Percentiles rank a stretch among this genome's conserved stretches.
Conservation (phyloP, 2,888 invertebrate genomes). For the Cantharis lateralis region DNA sequence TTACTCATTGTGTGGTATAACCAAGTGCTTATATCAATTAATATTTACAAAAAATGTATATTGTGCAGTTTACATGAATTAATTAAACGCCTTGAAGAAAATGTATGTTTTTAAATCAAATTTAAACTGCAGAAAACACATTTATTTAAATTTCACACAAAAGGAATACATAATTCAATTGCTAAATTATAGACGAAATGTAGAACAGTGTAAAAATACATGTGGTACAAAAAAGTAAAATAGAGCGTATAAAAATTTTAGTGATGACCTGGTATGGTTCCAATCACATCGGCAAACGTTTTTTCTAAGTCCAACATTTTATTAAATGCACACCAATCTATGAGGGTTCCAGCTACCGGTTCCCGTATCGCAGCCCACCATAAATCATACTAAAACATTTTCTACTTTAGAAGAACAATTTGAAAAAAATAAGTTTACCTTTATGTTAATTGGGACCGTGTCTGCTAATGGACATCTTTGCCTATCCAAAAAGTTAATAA, state of each 20-base stretch:
- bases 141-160: not conserved
- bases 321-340: slow-evolving; percentile 59
- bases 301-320: slow-evolving; percentile 56
- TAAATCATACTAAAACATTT: slow-evolving; percentile 52
- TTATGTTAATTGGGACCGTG: slow-evolving; percentile 58
- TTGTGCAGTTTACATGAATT: not conserved
- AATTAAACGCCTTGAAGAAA: not conserved
- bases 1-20: not conserved
- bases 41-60: not conserved
- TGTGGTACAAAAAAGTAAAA: not conserved
- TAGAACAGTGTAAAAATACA: not conserved
- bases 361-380: slow-evolving; percentile 57
- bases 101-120: not conserved
- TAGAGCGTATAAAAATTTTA: not conserved
- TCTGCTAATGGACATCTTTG: slow-evolving; percentile 60
- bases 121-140: not conserved
- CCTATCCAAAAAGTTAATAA: slow-evolving; percentile 74
- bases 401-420: not conserved
- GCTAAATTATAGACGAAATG: not conserved
- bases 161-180: not conserved
- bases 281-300: slow-evolving; percentile 52
- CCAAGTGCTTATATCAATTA: not conserved
- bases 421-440: slow-evolving; percentile 49
- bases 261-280: slow-evolving; percentile 30
- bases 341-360: slow-evolving; percentile 52